Evolutionary conservation across 2,888 invertebrate genomes (phyloP), one percentile per base, ranked within the genome.

Genomic region (Sclerodermus sp.): DNA sequence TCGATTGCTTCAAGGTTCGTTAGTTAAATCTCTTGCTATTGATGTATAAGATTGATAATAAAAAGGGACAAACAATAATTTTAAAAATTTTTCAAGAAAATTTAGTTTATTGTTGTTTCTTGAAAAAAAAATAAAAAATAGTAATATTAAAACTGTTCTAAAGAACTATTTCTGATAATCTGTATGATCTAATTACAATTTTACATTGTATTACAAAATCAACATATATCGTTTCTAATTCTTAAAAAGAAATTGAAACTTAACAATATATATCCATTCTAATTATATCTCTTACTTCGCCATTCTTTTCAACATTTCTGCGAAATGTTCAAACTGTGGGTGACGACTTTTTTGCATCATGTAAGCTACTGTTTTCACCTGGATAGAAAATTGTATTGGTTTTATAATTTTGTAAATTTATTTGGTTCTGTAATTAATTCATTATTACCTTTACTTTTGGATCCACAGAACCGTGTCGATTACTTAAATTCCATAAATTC

Each of bases 401-500:
- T 23, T 38, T 10, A 36, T n/a, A 44, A 6, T 47, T 29, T 41
- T 36, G 36, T 12, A 49, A 36, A 31, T 34, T 42, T 9, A 38
- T 13, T 38, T n/a, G n/a, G 1, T 4, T 1, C 9, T 31, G 4
- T 38, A 9, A 14, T 39, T 14, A 39, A n/a, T 39, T 10, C 2
- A 38, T 34, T 23, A 49, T 76, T 74, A 82, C 82, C 58, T 75
- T 76, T 17, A 79, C 62, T 74, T 84, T 85, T 2, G 75, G 70
- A 71, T 88, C 87, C 15, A 82, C 68, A 29, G 79, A 79, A 3
- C 80, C 76, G 67, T 86, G 81, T 77, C 89, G 92, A 60, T 87
- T 84, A 14, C 89, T 84, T 58, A 94, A 80, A 68, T 86, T 84
- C 93, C 94, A 95, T 38, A 96, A 80, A 78, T 93, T 93, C 0